Conservation (phyloP, 2,113 vertebrate species). For the Apeltes quadracus region DNA sequence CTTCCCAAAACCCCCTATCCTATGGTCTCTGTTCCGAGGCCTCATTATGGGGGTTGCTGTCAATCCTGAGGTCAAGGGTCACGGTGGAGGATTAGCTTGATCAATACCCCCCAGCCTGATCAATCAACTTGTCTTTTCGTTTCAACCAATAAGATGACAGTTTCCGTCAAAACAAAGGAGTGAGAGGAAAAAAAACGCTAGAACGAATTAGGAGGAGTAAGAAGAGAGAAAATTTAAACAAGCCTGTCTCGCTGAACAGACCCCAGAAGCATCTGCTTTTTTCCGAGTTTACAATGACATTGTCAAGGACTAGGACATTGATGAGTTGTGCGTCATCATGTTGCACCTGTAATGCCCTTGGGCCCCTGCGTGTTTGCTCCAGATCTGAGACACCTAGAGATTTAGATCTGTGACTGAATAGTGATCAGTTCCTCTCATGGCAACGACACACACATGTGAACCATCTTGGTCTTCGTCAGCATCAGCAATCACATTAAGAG, state of each 20-base stretch:
- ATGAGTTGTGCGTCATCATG: constrained; percentile 65
- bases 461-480: constrained; percentile 9
- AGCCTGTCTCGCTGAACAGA: constrained; percentile 52
- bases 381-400: constrained; percentile 62
- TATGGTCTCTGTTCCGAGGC: constrained; percentile 58
- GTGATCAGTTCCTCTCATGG: constrained; percentile 31
- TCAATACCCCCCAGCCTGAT: constrained; percentile 73
- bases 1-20: constrained; percentile 60
- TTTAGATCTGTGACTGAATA: constrained; percentile 52
- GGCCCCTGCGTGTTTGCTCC: constrained; percentile 56
- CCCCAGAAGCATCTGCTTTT: constrained; percentile 46
- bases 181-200: constrained; percentile 46
- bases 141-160: constrained; percentile 54
- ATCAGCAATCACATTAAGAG: neutral
- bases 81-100: constrained; percentile 68
- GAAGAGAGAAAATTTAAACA: constrained; percentile 61
- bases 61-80: constrained; percentile 73
- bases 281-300: constrained; percentile 63
- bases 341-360: constrained; percentile 72
- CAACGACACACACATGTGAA: constrained; percentile 12
- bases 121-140: constrained; percentile 71
- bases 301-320: constrained; percentile 67
- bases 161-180: constrained; percentile 64
- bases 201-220: constrained; percentile 63
- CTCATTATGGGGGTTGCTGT: constrained; percentile 71